Base-by-base conservation (phyloP, 2,888 invertebrate species). In the Calliphora vomitoria region DNA sequence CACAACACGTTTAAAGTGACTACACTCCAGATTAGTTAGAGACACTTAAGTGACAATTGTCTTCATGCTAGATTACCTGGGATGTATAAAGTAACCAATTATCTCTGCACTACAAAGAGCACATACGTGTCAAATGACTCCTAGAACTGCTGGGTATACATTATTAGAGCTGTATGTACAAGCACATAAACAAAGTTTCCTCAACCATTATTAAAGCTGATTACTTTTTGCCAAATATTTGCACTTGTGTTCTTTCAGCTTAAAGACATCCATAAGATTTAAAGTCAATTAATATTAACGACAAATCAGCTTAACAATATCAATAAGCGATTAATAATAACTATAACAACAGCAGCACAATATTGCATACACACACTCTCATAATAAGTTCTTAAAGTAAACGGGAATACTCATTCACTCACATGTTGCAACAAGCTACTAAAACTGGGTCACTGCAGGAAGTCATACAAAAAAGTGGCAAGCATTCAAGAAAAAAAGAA, bases 251-350 rank as follows among this genome's bases (percentile, higher is more conserved):
- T 87, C 74, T 74, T 41, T 58, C 41, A 44, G 50, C 18, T 82
- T 74, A 50, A 74, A 82, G 47, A 82, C 81, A 79, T 82, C 78
- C 72, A 74, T 78, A 69, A n/a, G 85, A 79, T 66, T 87, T 85
- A 87, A 87, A 87, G 87, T 87, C 87, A 87, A 85, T 82, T 87
- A 85, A 82, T 85, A 87, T 87, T 87, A 87, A 87, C 78, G 87
- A 87, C 87, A 87, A 87, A 87, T 87, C 87, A 82, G 87, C 87
- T 85, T 87, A 87, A 75, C 64, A 80, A 87, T 82, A 85, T 87
- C 87, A 87, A 85, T 87, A 87, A 75, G 79, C 74, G 87, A 85
- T 87, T 87, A 82, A 87, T 85, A 84, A 78, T 41, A 64, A 58
- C 38, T 35, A 62, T 35, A 83, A 38, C 18, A 71, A 31, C 68